Conservation (phyloP, 2,113 vertebrate species). For the Stomatorhinus ivindoensis region DNA sequence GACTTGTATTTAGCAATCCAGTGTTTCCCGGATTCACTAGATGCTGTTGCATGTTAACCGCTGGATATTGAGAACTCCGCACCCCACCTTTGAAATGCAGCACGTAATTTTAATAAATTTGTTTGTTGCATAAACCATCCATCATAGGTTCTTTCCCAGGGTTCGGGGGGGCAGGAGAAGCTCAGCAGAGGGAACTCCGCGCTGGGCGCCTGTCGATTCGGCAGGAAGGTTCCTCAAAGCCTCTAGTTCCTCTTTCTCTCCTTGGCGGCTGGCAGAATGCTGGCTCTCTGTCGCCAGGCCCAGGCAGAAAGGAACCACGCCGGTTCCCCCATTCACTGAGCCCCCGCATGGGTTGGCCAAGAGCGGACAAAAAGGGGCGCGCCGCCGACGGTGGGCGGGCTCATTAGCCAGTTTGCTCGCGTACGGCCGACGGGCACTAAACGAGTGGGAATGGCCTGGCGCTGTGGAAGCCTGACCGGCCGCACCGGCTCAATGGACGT, state of each 20-base stretch:
- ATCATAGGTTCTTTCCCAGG: neutral
- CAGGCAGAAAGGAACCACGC: conserved; percentile 36
- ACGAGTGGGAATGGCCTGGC: conserved; percentile 18
- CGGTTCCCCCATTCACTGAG: conserved; percentile 44
- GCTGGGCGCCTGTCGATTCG: neutral
- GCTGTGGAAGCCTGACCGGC: conserved; percentile 15
- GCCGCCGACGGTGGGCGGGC: conserved; percentile 32
- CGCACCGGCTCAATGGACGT: conserved; percentile 17
- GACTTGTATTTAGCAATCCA: neutral
- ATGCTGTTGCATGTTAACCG: neutral
- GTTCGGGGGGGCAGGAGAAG: neutral
- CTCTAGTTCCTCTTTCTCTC: neutral
- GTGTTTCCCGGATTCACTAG: neutral
- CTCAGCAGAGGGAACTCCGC: neutral
- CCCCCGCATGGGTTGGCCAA: conserved; percentile 11
- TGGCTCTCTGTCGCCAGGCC: conserved; percentile 42
- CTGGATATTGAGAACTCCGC: neutral
- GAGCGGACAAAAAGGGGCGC: conserved; percentile 43
- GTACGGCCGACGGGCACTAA: conserved; percentile 31
- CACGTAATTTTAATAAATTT: neutral
- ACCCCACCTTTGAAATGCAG: neutral
- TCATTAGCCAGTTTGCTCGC: conserved; percentile 51
- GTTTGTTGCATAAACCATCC: neutral
- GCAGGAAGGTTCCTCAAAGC: neutral
- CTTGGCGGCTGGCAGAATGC: conserved; percentile 38